Evolutionary conservation across 2,113 vertebrate species (phyloP), one percentile per base, ranked within the genome.

Genomic region (Prinia subflava): DNA sequence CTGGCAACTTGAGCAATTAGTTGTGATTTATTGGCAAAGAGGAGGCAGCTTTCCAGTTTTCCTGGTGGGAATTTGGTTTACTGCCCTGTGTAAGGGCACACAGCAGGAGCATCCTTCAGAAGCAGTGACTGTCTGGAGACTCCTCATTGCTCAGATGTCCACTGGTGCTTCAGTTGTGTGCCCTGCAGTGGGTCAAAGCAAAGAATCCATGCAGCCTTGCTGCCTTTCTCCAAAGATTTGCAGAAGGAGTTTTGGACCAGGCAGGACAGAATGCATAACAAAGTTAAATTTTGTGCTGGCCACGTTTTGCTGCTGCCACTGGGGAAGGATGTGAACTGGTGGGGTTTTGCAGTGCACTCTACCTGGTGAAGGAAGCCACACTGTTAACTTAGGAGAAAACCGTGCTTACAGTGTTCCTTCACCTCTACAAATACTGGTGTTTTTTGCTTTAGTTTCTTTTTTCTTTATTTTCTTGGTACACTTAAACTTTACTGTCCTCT

Each of bases 121-220:
- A n/a, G 14, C 4, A 9, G 7, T 13, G 75, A 2, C 24, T 44
- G 64, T 11, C 50, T 63, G 63, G 65, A 69, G n/a, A 11, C 28
- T 41, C 22, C 28, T 77, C 5, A 5, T 30, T 30, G 5, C 65
- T 49, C 0, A 0, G 15, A 5, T 2, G 1, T 33, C 33, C 21
- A 1, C 50, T 37, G 37, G 20, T 73, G 71, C 70, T 83, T 83
- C 9, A 12, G 17, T 13, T 33, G 25, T 9, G 7, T 31, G 25
- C 41, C 44, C 23, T 24, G 8, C 41, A n/a, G 11, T 24, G 28
- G 8, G 18, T 75, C 60, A 53, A 37, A 24, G 22, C 46, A n/a
- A 57, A 53, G 44, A 28, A 47, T 55, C 47, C 25, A 13, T n/a
- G 23, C 53, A 24, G 33, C 35, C 33, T 75, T 59, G 71, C 44